Conservation (phyloP, 2,113 vertebrate genomes). For the Sclerurus mexicanus region DNA sequence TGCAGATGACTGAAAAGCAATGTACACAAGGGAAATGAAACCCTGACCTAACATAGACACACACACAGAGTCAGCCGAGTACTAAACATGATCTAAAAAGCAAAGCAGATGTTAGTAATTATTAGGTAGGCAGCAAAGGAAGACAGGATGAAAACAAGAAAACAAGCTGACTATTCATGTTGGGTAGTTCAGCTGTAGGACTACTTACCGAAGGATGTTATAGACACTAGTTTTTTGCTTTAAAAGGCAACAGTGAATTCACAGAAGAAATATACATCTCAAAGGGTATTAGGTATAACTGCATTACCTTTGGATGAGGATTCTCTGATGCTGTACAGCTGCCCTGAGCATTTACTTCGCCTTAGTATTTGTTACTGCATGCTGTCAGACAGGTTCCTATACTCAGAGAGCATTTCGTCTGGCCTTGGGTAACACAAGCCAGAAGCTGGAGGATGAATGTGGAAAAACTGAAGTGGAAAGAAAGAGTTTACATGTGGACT, state of each 20-base stretch:
- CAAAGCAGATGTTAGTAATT: neutral
- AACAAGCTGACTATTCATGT: neutral
- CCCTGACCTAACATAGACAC: neutral
- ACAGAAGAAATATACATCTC: neutral
- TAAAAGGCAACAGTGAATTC: neutral
- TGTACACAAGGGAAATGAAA: neutral
- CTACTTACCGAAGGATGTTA: neutral
- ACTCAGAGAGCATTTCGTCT: accelerated
- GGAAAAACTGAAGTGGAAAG: neutral
- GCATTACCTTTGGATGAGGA: neutral
- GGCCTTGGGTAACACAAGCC: accelerated
- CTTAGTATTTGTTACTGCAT: neutral
- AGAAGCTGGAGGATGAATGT: neutral
- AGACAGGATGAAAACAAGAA: neutral
- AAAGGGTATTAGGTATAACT: neutral
- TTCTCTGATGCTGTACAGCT: neutral
- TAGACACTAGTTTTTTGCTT: neutral
- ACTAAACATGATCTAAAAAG: neutral
- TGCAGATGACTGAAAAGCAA: neutral
- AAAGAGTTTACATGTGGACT: neutral
- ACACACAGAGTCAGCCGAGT: neutral
- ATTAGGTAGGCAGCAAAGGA: neutral
- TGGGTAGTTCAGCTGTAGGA: neutral
- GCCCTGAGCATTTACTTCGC: neutral
- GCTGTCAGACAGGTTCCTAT: neutral